Evolutionary conservation across 2,113 vertebrate genomes (phyloP), one percentile per base, ranked within the genome.

Genomic region (Clarias macrocephalus): DNA sequence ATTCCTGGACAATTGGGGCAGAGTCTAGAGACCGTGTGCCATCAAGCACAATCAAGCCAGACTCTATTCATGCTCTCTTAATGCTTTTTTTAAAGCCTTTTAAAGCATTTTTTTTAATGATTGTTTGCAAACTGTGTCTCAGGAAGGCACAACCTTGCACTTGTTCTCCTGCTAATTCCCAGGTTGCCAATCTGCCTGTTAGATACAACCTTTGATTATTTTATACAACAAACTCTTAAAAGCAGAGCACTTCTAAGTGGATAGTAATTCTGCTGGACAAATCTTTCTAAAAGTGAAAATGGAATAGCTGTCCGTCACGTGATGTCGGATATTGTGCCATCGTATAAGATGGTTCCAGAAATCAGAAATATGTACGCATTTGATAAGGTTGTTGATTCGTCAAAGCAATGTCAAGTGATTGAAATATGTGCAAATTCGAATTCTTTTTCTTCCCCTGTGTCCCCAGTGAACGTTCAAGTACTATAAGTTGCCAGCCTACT

Each of bases 41-140:
- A 95, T 95, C 93, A 94, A 92, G 92, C 92, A 93, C 92, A 95
- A 95, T 95, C 93, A 94, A 93, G 91, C 86, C 89, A 92, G 90
- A 88, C 87, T 93, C 89, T 90, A 92, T 95, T 95, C 89, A 89
- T 94, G 94, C 93, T 92, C 93, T 92, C 93, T 95, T 95, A 94
- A 93, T 94, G 93, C 91, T 90, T 91, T 93, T 88, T 95, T 94
- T 23, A 3, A 59, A 59, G 7, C 48, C 48, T 48, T 48, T 48
- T 48, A 59, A 59, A 59, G 91, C 92, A 93, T 91, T 93, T 85
- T 85, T 76, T 95, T 93, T 90, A 94, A 94, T 93, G 91, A 94
- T 92, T 91, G 92, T 88, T 80, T 82, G 84, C 90, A 90, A 91
- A 92, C 90, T 66, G 83, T 33, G 37, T 84, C 85, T 88, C 93